Evolutionary conservation across 2,797 vertebrate genomes (phyloP).

Genomic region (Halcyon badia): DNA sequence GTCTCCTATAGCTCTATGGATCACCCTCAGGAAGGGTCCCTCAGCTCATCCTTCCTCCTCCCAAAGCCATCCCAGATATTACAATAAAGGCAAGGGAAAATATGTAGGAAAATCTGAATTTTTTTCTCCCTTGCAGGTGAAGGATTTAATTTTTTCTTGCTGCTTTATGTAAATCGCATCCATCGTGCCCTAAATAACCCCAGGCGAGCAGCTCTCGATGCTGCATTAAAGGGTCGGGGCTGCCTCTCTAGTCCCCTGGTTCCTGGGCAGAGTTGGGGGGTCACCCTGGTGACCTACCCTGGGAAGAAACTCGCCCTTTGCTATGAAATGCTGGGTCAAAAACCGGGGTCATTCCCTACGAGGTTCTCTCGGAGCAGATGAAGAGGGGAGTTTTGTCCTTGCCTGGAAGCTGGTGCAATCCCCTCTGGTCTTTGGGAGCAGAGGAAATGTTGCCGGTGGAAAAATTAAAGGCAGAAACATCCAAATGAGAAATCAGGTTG

Average conservation of each 20-base stretch:
- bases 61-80: background rate
- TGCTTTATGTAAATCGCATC: fast-evolving
- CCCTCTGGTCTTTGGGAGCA: background rate
- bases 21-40: background rate
- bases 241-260: fast-evolving
- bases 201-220: background rate
- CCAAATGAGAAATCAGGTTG: background rate
- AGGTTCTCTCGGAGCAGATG: background rate
- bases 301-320: fast-evolving
- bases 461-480: background rate
- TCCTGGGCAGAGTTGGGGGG: fast-evolving
- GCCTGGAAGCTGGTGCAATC: background rate
- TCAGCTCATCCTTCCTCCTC: background rate
- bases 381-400: background rate
- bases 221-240: background rate
- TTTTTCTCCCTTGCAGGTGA: background rate
- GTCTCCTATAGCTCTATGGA: no score
- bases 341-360: fast-evolving
- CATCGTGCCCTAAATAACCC: background rate
- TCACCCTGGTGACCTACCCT: fast-evolving
- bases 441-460: background rate
- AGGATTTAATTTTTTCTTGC: background rate
- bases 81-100: background rate
- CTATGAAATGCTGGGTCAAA: fast-evolving
- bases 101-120: background rate